These are phyloP conservation scores for Eupithecia dodoneata DNA, from an alignment of 2,888 invertebrate genomes.

Conservation along the genomic window DNA sequence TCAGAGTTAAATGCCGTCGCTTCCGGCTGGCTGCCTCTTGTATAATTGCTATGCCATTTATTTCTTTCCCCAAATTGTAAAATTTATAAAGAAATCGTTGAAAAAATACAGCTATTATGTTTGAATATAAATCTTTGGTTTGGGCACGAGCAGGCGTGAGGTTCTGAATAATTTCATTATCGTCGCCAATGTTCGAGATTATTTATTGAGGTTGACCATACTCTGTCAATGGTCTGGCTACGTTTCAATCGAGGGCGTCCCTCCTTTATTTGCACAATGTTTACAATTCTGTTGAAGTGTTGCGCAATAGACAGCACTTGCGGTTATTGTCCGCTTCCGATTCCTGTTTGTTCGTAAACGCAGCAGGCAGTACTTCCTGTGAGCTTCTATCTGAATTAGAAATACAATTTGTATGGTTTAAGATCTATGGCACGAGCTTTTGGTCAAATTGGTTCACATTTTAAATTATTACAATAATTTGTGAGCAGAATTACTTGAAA, in stretches of 20 bases:
- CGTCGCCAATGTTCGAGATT: slow-evolving; percentile 61
- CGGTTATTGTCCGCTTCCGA: slow-evolving; percentile 30
- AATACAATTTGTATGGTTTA: slow-evolving; percentile 9
- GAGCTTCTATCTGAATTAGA: not conserved
- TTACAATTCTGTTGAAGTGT: slow-evolving; percentile 22
- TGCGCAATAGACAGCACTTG: slow-evolving; percentile 36
- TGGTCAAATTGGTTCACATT: slow-evolving; percentile 5
- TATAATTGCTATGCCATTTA: slow-evolving; percentile 80
- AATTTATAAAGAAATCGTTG: slow-evolving; percentile 51
- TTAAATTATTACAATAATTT: not conserved
- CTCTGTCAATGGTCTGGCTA: slow-evolving; percentile 3
- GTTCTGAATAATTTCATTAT: slow-evolving; percentile 62
- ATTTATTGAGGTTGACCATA: slow-evolving; percentile 57
- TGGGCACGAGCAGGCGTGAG: slow-evolving; percentile 75
- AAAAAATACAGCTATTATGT: slow-evolving; percentile 73
- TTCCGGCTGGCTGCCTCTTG: slow-evolving; percentile 76
- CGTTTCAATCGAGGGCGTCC: slow-evolving; percentile 20
- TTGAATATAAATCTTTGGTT: slow-evolving; percentile 72
- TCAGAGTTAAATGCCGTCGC: slow-evolving; percentile 71
- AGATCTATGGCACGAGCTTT: slow-evolving; percentile 14
- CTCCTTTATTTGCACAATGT: slow-evolving; percentile 33
- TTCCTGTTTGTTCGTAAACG: slow-evolving; percentile 23
- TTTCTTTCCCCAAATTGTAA: slow-evolving; percentile 72
- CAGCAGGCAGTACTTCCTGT: slow-evolving; percentile 28
- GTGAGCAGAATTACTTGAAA: not conserved